phyloP scores from a whole-genome alignment of 1,140 invertebrate species.

The Zaprionus davidi region DNA sequence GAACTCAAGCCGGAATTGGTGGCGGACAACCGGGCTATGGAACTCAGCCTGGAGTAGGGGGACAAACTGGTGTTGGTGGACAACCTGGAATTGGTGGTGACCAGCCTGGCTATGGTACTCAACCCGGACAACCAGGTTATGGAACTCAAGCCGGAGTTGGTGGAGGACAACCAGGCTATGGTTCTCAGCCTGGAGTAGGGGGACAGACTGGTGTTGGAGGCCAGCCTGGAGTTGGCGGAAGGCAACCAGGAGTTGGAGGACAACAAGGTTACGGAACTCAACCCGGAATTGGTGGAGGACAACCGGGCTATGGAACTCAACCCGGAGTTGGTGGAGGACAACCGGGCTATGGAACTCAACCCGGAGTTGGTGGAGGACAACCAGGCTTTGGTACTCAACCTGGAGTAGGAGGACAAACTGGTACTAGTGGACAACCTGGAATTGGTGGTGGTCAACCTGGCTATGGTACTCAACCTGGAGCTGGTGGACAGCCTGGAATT shows the following conservation, averaged over 20 bases:
- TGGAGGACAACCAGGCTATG: constrained; percentile 24
- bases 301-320: constrained; percentile 20
- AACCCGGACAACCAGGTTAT: constrained; percentile 8
- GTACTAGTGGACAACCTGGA: constrained; percentile 6
- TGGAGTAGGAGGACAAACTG: constrained; percentile 16
- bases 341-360: constrained; percentile 3
- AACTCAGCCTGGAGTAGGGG: constrained; percentile 16
- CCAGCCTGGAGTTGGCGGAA: constrained; percentile 11
- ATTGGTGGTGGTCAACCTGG: not conserved
- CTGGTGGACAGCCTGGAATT: constrained; percentile 1
- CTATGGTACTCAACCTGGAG: constrained; percentile 13
- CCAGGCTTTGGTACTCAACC: not conserved
- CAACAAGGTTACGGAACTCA: constrained; percentile 8
- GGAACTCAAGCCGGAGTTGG: constrained; percentile 16
- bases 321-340: constrained; percentile 13
- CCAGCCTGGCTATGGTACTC: constrained; percentile 31
- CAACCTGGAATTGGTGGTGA: constrained; percentile 9
- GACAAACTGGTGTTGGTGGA: constrained; percentile 18
- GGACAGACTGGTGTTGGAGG: constrained; percentile 33
- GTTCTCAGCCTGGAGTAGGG: not conserved
- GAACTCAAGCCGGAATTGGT: constrained; percentile 16
- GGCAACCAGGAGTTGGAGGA: constrained; percentile 2
- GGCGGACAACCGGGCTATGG: constrained; percentile 15
- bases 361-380: constrained; percentile 20
- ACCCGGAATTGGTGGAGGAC: constrained; percentile 9